Conservation (phyloP, 1,140 invertebrate species). For the Heterodera schachtii region DNA sequence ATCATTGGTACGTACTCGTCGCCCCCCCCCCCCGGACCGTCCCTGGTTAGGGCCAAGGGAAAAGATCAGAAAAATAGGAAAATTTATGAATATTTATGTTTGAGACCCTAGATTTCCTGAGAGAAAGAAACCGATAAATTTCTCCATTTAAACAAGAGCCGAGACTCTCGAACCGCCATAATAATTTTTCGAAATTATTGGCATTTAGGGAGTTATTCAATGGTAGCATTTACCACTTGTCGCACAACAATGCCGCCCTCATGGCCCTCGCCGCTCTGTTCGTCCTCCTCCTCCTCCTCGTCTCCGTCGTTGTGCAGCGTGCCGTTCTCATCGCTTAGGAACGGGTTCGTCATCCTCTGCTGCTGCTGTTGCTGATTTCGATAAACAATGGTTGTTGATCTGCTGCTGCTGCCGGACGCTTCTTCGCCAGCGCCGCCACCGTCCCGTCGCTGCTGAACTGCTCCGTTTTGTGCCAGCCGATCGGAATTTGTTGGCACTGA, state of each 20-base stretch:
- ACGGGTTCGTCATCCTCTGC: constrained; percentile 16
- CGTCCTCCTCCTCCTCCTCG: constrained; percentile 50
- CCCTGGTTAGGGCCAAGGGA: too few species aligned
- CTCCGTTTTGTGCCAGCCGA: background rate
- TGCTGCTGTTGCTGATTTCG: constrained; percentile 23
- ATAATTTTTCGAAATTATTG: too few species aligned
- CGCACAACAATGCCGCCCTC: constrained; percentile 38
- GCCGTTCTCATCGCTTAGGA: constrained; percentile 11
- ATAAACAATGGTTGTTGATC: background rate
- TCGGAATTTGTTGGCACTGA: background rate
- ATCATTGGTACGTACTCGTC: too few species aligned
- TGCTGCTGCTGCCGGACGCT: background rate
- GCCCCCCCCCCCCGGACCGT: too few species aligned
- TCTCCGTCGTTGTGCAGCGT: background rate
- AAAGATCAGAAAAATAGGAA: too few species aligned
- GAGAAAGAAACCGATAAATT: too few species aligned
- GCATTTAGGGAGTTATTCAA: too few species aligned
- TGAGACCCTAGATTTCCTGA: too few species aligned
- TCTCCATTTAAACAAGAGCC: too few species aligned
- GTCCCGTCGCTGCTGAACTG: background rate
- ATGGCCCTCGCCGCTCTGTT: constrained; percentile 33
- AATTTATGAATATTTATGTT: too few species aligned
- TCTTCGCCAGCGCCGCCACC: background rate
- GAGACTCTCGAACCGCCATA: background rate
- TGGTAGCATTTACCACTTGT: constrained; percentile 43